A percentile compares a stretch with the other conserved stretches of the same genome.
These are phyloP conservation scores for Brachyrhaphis roseni DNA, from an alignment of 2,797 vertebrate species.

Conservation along the genomic window DNA sequence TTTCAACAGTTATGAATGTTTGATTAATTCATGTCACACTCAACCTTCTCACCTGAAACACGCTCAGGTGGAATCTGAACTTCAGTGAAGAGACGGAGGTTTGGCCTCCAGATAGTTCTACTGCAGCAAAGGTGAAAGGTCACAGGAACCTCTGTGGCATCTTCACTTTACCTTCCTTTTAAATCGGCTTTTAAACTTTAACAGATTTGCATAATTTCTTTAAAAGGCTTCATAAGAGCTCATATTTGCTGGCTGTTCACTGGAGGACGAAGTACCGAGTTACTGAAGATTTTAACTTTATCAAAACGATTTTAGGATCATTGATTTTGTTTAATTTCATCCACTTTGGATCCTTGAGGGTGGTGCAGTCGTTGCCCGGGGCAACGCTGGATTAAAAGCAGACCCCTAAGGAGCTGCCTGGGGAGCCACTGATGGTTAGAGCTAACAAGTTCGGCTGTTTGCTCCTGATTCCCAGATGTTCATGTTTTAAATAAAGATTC, in stretches of 20 bases:
- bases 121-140: constrained; percentile 18
- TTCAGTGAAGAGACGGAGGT: constrained; percentile 18
- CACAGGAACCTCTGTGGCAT: background rate
- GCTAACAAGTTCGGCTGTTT: constrained; percentile 65
- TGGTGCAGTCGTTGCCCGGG: constrained; percentile 52
- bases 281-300: constrained; percentile 27
- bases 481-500: constrained; percentile 67
- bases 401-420: constrained; percentile 60
- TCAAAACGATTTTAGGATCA: constrained; percentile 61
- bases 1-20: constrained; percentile 33
- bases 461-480: constrained; percentile 60
- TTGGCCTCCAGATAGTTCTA: constrained; percentile 24
- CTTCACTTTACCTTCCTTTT: constrained; percentile 12
- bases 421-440: constrained; percentile 47
- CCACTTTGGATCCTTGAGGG: constrained; percentile 40
- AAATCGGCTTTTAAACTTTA: background rate
- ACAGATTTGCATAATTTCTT: constrained; percentile 38
- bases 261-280: constrained; percentile 20
- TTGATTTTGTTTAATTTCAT: constrained; percentile 62
- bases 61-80: constrained; percentile 12
- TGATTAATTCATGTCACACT: constrained; percentile 26
- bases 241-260: constrained; percentile 42
- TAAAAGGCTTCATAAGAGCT: constrained; percentile 14
- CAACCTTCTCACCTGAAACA: constrained; percentile 6
- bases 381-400: constrained; percentile 67